Percentiles rank a stretch among this genome's conserved stretches.
These are phyloP conservation scores for Prietella phreatophila DNA, from an alignment of 2,113 vertebrate species.

Conservation along the genomic window DNA sequence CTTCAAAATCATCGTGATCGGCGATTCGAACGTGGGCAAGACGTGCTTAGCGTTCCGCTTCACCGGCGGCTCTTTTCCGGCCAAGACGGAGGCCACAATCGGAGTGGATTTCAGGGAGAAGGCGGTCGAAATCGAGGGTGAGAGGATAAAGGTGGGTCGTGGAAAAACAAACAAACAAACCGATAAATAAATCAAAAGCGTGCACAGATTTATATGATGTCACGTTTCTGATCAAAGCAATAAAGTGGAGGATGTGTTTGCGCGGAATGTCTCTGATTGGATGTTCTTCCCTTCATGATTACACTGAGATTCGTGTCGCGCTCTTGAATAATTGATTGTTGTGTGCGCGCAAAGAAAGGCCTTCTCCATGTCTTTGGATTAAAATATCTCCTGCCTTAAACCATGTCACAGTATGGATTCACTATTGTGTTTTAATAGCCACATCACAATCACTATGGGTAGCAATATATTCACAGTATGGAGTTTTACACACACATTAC, in stretches of 20 bases:
- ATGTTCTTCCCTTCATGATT: slow-evolving; percentile 18
- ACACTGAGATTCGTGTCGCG: background rate
- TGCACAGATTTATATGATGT: background rate
- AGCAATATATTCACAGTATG: background rate
- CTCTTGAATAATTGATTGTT: slow-evolving; percentile 8
- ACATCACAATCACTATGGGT: background rate
- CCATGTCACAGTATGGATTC: background rate
- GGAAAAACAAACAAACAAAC: slow-evolving; percentile 3
- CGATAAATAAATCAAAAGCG: background rate
- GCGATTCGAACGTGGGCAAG: slow-evolving; percentile 96
- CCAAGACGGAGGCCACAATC: slow-evolving; percentile 94
- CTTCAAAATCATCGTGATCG: slow-evolving; percentile 97
- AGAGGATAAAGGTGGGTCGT: slow-evolving; percentile 89
- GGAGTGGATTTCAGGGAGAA: slow-evolving; percentile 97
- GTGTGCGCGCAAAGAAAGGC: background rate
- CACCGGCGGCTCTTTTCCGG: slow-evolving; percentile 91
- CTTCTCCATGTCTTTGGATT: background rate
- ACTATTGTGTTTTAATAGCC: background rate
- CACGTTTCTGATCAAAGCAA: background rate
- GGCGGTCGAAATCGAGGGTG: slow-evolving; percentile 92
- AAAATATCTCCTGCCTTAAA: background rate
- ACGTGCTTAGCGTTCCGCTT: slow-evolving; percentile 96
- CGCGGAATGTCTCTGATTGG: background rate
- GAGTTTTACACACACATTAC: background rate
- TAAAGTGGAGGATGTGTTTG: background rate